Evolutionary conservation across 2,888 invertebrate species (phyloP), one percentile per base, ranked within the genome.

Genomic region (Rosalia funebris): DNA sequence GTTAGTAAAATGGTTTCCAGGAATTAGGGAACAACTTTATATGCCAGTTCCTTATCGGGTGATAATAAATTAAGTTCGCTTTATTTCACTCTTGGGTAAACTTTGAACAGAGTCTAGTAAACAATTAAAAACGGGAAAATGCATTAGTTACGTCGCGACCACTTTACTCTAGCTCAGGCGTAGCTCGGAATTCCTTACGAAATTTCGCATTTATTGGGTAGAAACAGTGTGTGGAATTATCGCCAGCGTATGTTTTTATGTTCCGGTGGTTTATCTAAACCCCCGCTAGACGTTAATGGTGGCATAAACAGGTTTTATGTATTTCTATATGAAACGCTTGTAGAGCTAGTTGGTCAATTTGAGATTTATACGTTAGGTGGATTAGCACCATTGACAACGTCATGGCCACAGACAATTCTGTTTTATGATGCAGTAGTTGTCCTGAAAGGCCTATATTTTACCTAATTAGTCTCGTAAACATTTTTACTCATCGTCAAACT

Each of bases 251-350:
- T 73, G 73, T 72, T 73, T 74, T 68, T 70, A 68, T 65, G 62
- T 65, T 67, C 60, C 56, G 45, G 61, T 65, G 69, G 71, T 73
- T 73, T 74, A 71, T 72, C 69, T 70, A 69, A 62, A 65, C 65
- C 63, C 65, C 60, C 58, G 63, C 63, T 58, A 59, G 64, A 71
- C 69, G 72, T 72, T 73, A 74, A 73, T 70, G 70, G 69, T 62
- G 60, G 62, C 66, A 68, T 72, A 70, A 71, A 71, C 67, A 57
- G 62, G 63, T 62, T 74, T 73, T 72, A 74, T 71, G 69, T 62
- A 67, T 69, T 72, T 70, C 70, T 67, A 63, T 65, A 65, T 66
- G 63, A 65, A 67, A 66, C 65, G 68, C 56, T 62, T 64, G 66
- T 66, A 63, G 68, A 70, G 61, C 55, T 66, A 58, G 61, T 63